A percentile compares a stretch with the other conserved stretches of the same genome.
Evolutionary conservation across 2,113 vertebrate species (phyloP).

Genomic region (Hystrix cristata): DNA sequence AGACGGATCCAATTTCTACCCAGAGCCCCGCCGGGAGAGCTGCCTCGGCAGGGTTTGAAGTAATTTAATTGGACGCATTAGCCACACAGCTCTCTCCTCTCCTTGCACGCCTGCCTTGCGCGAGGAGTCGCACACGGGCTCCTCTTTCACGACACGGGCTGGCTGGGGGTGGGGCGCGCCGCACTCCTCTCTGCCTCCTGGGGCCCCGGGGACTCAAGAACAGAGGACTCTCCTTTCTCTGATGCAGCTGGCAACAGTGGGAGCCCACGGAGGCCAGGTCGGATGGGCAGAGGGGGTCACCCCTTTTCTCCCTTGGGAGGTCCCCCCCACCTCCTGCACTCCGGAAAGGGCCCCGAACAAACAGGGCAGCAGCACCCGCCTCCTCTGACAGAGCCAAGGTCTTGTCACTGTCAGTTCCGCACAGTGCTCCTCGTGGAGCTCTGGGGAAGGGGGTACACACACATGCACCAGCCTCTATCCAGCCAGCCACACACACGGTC

Average conservation of each 20-base stretch:
- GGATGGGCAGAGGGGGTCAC: background rate
- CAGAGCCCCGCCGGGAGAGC: constrained; percentile 81
- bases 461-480: background rate
- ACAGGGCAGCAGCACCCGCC: background rate
- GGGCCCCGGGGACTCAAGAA: background rate
- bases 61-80: constrained; percentile 86
- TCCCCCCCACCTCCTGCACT: background rate
- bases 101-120: background rate
- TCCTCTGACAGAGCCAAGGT: background rate
- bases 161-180: background rate
- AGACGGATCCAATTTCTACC: constrained; percentile 85
- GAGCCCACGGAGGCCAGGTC: background rate
- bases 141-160: background rate
- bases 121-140: background rate
- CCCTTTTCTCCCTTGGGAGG: background rate
- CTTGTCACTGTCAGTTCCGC: background rate
- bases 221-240: background rate
- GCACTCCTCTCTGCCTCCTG: background rate
- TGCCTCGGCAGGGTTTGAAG: constrained; percentile 76
- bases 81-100: constrained; percentile 75
- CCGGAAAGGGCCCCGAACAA: background rate
- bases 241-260: background rate
- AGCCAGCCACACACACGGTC: background rate
- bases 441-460: background rate
- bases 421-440: background rate